phyloP scores from a whole-genome alignment of 2,797 vertebrate species.

The Micropoecilia bifurca region DNA sequence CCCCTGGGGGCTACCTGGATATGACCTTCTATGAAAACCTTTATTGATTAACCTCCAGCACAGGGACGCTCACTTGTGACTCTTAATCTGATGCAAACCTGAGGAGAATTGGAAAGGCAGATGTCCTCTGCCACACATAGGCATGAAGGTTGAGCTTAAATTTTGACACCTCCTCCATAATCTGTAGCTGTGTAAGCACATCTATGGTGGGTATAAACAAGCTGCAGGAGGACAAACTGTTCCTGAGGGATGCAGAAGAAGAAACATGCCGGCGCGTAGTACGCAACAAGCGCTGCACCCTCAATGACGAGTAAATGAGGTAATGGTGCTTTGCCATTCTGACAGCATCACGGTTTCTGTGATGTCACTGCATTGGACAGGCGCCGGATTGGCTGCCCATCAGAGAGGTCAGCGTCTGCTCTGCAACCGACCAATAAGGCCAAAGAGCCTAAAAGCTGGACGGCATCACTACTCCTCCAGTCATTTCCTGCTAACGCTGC shows the following conservation, averaged over 20 bases:
- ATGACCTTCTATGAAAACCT: constrained; percentile 22
- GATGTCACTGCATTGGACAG: constrained; percentile 35
- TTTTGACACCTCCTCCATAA: constrained; percentile 67
- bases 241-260: constrained; percentile 15
- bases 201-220: constrained; percentile 12
- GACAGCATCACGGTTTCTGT: constrained; percentile 25
- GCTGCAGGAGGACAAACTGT: neutral
- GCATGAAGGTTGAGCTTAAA: constrained; percentile 7
- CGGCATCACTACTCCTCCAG: constrained; percentile 40
- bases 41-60: constrained; percentile 6
- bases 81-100: neutral
- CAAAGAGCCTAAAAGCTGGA: constrained; percentile 16
- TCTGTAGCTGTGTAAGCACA: constrained; percentile 42
- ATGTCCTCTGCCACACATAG: constrained; percentile 24
- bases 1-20: constrained; percentile 30
- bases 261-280: neutral
- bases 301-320: neutral
- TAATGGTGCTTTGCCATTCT: constrained; percentile 27
- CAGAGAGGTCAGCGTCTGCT: constrained; percentile 19
- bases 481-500: constrained; percentile 50
- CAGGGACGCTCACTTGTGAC: neutral
- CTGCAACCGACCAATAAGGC: constrained; percentile 33
- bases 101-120: neutral
- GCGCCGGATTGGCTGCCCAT: constrained; percentile 26
- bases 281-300: neutral